These are phyloP conservation scores for Trachelus stipa DNA, from an alignment of 2,888 invertebrate species.

Conservation along the genomic window DNA sequence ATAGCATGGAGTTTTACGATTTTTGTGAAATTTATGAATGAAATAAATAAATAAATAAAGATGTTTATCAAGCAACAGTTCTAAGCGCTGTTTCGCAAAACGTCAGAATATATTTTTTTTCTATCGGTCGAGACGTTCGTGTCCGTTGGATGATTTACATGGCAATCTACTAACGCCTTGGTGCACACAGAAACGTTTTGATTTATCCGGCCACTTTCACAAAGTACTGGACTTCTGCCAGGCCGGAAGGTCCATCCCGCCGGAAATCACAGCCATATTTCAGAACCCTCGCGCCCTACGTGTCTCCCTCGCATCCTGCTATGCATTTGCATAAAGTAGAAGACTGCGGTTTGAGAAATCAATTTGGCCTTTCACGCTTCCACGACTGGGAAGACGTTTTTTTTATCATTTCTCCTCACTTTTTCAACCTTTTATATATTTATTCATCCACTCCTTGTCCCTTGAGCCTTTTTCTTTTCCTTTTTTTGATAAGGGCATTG, in stretches of 20 bases:
- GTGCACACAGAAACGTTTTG: slow-evolving; percentile 35
- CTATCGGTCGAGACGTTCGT: slow-evolving; percentile 28
- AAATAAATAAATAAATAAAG: no score
- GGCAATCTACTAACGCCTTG: slow-evolving; percentile 46
- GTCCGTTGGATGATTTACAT: slow-evolving; percentile 43
- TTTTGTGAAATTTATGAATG: no score
- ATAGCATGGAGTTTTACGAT: no score
- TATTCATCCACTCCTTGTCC: no score
- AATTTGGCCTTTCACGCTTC: slow-evolving; percentile 42
- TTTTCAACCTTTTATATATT: no score
- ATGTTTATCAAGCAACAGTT: no score
- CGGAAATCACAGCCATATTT: slow-evolving; percentile 53
- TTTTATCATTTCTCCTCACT: not conserved
- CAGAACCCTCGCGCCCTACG: slow-evolving; percentile 25
- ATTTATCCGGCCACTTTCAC: slow-evolving; percentile 49
- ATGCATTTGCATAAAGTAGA: slow-evolving; percentile 48
- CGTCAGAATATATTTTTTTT: slow-evolving; percentile 12
- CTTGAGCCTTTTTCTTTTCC: no score
- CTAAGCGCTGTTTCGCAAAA: no score
- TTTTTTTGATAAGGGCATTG: no score
- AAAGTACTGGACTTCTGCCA: slow-evolving; percentile 45
- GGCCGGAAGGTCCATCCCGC: slow-evolving; percentile 53
- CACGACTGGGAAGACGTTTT: not conserved
- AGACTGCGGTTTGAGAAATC: slow-evolving; percentile 48
- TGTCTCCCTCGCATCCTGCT: slow-evolving; percentile 15